Evolutionary conservation across 2,797 vertebrate genomes (phyloP), one percentile per base, ranked within the genome.

Genomic region (Molossus molossus): DNA sequence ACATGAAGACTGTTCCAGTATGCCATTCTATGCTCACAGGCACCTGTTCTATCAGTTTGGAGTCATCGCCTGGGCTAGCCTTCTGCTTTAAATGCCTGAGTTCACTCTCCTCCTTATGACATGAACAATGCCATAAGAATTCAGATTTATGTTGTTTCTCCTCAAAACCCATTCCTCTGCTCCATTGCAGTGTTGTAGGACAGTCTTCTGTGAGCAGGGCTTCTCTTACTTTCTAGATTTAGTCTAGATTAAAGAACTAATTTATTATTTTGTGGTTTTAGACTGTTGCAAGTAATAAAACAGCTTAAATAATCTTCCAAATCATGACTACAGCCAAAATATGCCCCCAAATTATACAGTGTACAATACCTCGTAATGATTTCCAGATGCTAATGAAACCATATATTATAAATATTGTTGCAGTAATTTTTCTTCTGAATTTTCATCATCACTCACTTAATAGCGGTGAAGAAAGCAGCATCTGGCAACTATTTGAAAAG

Each of bases 291-390:
- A 97, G 96, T 97, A 97, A 97, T 97, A 98, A 57, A 98, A 98
- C 96, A 98, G 87, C 96, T 98, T 98, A 97, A 97, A 95, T 98
- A 97, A 97, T 98, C 97, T 85, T 97, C 62, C 82, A 94, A 97
- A 98, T 97, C 94, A 96, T 97, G 87, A 97, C 96, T 91, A 97
- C 82, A 96, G 96, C 94, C 95, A 98, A 98, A 98, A 95, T 97
- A 93, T 97, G 96, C 96, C 91, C 94, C 97, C 96, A 98, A 98
- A 93, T 91, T 96, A 94, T 95, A 91, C 95, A 96, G 85, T 94
- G 62, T 96, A 94, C 85, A 96, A 65, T 94, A 96, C 80, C 94
- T 98, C 33, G 0, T 94, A 96, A 95, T 97, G 96, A 98, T 97
- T 97, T 98, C 82, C 97, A 96, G 97, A 96, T 90, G 92, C 69